Evolutionary conservation across 2,888 invertebrate species (phyloP), one percentile per base, ranked within the genome.

Genomic region (Neoitamus cyanurus): DNA sequence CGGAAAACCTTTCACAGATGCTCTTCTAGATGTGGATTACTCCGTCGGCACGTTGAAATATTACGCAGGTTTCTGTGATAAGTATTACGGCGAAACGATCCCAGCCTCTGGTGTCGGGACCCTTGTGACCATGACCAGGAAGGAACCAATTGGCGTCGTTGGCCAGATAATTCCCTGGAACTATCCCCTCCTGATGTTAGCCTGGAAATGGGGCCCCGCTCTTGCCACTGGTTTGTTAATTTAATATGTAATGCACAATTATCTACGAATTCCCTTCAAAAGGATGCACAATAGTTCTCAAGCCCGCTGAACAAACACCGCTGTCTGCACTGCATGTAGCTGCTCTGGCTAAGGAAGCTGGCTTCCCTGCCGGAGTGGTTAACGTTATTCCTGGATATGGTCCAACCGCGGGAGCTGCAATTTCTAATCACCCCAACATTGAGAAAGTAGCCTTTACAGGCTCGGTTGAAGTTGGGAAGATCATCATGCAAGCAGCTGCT

Each of bases 31-130:
- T 88, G 91, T 94, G 15, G 87, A 90, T 68, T 91, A 90, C 83
- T 91, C 93, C n/a, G 89, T 92, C 25, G 90, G 91, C 83, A 91
- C 92, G 1, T 88, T 94, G 25, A 92, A 93, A 85, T 96, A 96
- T 88, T 96, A 95, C 90, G 97, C 97, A 84, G 97, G 97, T 34
- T 97, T 95, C 94, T 94, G 95, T 77, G 97, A 97, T 90, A 97
- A 98, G 92, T 95, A 95, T 88, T 95, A 95, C 88, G 97, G 97
- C 20, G 94, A 95, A 87, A 96, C 96, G 0, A 95, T 97, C 87
- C 97, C 97, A 13, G 92, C 94, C 84, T 31, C 78, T 7, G 48
- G 48, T 25, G 94, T 95, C 93, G 94, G 93, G 89, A 95, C 94
- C 4, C 92, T 92, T 85, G 92, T 96, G 87, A 91, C 94, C 1